Evolutionary conservation across 1,140 invertebrate species (phyloP), one percentile per base, ranked within the genome.

Genomic region (Caenorhabditis brenneri): DNA sequence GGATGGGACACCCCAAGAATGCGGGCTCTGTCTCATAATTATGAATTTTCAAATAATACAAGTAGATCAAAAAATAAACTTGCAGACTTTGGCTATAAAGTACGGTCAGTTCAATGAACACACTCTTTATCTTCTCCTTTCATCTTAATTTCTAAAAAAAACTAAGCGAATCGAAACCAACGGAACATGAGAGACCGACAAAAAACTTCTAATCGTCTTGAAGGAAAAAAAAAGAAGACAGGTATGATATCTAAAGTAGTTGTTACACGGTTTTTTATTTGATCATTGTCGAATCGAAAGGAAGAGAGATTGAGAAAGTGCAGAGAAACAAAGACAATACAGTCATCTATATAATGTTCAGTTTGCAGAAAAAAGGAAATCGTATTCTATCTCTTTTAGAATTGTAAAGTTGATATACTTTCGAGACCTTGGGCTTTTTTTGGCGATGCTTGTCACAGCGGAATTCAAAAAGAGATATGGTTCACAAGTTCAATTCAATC

Each of bases 331-430:
- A 2, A 74, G 65, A 74, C 36, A 42, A 39, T 42, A 74, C 36
- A 42, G 15, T 74, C 33, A 42, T 74, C 36, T n/a, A n/a, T n/a
- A n/a, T n/a, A n/a, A 74, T 74, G 65, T 74, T 74, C 65, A 74
- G 12, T 74, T 74, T 74, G 65, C 65, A 74, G 36, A 16, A 19
- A 36, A 65, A 65, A 29, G 29, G 24, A 12, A 22, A 42, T 42
- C 39, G 5, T 42, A 6, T 42, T 42, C 39, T 42, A 6, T 42
- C 12, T 42, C 39, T 42, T 12, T 42, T 42, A 42, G 39, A 6
- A 42, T 42, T 42, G 12, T 42, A 5, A 42, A 12, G 12, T 42
- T 42, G 39, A 42, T 42, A 42, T 42, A 42, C 39, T 42, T 5
- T 42, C 39, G 12, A 42, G 39, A 42, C 39, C 39, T 42, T 42